phyloP scores from a whole-genome alignment of 2,113 vertebrate genomes.

The Ammospiza caudacuta region DNA sequence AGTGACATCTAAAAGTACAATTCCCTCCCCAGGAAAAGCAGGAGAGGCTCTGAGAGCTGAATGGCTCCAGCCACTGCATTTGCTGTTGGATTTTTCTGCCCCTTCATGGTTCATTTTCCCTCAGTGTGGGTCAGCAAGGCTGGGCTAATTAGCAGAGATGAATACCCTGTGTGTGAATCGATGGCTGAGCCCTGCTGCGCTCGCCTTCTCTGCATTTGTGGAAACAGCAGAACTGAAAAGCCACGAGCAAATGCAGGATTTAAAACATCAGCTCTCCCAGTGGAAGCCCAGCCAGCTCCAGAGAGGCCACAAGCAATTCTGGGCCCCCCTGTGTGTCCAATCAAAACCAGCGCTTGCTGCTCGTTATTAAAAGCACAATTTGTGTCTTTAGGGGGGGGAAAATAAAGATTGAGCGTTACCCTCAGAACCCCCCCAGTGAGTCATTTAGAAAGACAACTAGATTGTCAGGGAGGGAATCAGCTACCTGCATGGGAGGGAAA shows the following conservation, averaged over 20 bases:
- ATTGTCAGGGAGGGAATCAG: not conserved
- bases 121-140: constrained; percentile 8
- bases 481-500: not conserved
- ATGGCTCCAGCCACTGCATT: not conserved
- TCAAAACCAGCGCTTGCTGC: not conserved
- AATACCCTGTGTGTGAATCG: constrained; percentile 2
- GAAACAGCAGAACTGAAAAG: constrained; percentile 31
- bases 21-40: not conserved
- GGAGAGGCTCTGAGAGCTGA: not conserved
- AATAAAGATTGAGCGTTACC: not conserved
- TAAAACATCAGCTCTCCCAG: constrained; percentile 30
- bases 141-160: constrained; percentile 41
- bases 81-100: not conserved
- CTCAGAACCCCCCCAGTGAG: not conserved
- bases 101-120: constrained; percentile 14
- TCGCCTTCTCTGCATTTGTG: not conserved
- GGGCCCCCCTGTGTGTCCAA: not conserved
- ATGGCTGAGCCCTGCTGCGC: not conserved
- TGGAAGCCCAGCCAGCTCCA: not conserved
- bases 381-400: not conserved
- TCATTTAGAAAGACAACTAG: constrained; percentile 19
- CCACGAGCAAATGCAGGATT: not conserved
- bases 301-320: not conserved
- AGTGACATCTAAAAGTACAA: not conserved
- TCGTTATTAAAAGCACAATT: constrained; percentile 42